Evolutionary conservation across 1,140 invertebrate genomes (phyloP).

Genomic region (Bombus confusus): DNA sequence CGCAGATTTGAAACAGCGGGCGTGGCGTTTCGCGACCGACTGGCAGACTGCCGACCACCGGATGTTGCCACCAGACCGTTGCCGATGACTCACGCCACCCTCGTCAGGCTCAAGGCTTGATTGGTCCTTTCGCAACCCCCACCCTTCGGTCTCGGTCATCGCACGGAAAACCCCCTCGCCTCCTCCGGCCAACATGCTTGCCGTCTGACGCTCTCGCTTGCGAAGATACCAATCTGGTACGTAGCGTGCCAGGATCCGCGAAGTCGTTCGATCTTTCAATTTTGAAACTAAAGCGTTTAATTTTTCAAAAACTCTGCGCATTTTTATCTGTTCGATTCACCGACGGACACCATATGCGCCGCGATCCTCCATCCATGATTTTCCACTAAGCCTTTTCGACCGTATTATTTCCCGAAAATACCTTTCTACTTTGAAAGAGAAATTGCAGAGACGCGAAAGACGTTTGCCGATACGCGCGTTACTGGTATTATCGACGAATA

Average conservation of each 20-base stretch:
- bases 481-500: background rate
- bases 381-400: background rate
- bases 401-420: too few relatives aligned
- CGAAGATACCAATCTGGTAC: slow-evolving; percentile 37
- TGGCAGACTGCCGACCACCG: slow-evolving; percentile 69
- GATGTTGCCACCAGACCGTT: slow-evolving; percentile 70
- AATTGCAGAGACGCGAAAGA: background rate
- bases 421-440: background rate
- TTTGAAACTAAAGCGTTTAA: background rate
- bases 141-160: slow-evolving; percentile 43
- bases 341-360: too few relatives aligned
- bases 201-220: slow-evolving; percentile 30
- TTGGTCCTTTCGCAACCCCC: slow-evolving; percentile 52
- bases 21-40: slow-evolving; percentile 82
- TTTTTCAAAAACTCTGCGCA: background rate
- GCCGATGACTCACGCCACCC: slow-evolving; percentile 77
- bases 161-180: slow-evolving; percentile 19
- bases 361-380: too few relatives aligned
- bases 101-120: slow-evolving; percentile 54
- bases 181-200: background rate
- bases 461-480: background rate
- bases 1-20: slow-evolving; percentile 71
- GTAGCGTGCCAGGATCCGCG: slow-evolving; percentile 31
- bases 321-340: background rate
- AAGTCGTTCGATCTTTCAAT: slow-evolving; percentile 21